phyloP scores from a whole-genome alignment of 2,113 vertebrate species.

The Pseudois nayaur region DNA sequence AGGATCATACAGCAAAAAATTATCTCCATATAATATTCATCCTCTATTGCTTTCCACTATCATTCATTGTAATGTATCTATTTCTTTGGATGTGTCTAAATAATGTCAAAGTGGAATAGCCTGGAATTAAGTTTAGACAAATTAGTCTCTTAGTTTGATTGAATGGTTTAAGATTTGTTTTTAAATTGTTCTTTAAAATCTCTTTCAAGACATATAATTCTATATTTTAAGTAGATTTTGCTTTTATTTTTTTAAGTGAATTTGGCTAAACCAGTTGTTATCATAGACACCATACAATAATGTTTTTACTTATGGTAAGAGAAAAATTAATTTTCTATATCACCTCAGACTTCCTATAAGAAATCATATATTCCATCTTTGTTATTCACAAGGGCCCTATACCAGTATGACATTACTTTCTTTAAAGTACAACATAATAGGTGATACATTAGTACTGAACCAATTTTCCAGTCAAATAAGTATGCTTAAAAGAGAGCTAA shows the following conservation, averaged over 20 bases:
- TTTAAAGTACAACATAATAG: neutral
- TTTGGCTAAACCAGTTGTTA: neutral
- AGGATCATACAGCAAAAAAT: neutral
- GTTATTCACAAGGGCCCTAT: neutral
- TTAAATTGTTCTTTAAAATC: neutral
- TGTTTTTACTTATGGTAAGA: neutral
- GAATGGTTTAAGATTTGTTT: neutral
- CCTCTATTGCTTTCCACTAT: neutral
- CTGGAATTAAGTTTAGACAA: neutral
- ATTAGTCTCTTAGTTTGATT: neutral
- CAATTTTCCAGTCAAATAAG: slow-evolving; percentile 43
- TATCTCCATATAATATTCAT: neutral
- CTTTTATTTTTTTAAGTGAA: neutral
- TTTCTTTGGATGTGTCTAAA: neutral
- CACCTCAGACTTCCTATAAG: neutral
- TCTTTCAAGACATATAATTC: neutral
- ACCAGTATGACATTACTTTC: neutral
- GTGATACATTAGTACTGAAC: slow-evolving; percentile 32
- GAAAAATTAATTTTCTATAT: neutral
- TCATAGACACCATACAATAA: neutral
- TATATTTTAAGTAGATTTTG: neutral
- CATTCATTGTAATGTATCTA: neutral
- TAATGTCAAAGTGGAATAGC: neutral
- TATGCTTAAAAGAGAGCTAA: slow-evolving; percentile 50
- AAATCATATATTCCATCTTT: neutral